Evolutionary conservation across 2,888 invertebrate genomes (phyloP).

Genomic region (Hirtodrosophila cameraria): DNA sequence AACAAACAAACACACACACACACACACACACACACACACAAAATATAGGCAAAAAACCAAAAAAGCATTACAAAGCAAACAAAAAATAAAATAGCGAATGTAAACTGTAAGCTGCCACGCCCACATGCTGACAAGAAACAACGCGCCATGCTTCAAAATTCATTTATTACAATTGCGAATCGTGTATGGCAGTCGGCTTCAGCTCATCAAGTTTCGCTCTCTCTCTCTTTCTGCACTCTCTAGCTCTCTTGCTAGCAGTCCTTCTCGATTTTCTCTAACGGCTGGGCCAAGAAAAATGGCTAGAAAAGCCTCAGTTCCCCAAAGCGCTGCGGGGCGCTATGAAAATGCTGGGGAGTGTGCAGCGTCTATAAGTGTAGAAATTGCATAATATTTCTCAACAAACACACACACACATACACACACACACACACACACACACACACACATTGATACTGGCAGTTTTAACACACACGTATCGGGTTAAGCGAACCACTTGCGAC

Average conservation of each 20-base stretch:
- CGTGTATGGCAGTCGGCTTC: slow-evolving; percentile 24
- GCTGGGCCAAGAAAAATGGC: slow-evolving; percentile 22
- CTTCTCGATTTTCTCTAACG: too few species aligned
- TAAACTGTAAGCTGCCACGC: slow-evolving; percentile 44
- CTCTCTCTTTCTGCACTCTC: slow-evolving; percentile 6
- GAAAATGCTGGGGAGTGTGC: slow-evolving; percentile 39
- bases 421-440: slow-evolving; percentile 9
- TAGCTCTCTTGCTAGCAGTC: too few species aligned
- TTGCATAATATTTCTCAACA: slow-evolving; percentile 73
- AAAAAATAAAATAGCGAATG: slow-evolving; percentile 17
- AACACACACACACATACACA: slow-evolving; percentile 11
- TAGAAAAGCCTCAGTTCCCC: slow-evolving; percentile 33
- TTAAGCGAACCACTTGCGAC: slow-evolving; percentile 39
- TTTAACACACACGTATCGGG: slow-evolving; percentile 42
- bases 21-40: neutral
- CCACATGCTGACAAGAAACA: slow-evolving; percentile 63
- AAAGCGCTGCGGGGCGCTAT: slow-evolving; percentile 53
- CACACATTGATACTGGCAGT: slow-evolving; percentile 4
- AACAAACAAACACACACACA: slow-evolving; percentile 3
- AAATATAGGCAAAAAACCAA: neutral
- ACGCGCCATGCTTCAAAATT: slow-evolving; percentile 66
- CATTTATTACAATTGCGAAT: slow-evolving; percentile 66
- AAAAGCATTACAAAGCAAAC: slow-evolving; percentile 43
- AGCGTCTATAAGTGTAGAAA: slow-evolving; percentile 66
- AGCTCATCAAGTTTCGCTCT: slow-evolving; percentile 55